phyloP scores from a whole-genome alignment of 2,888 invertebrate species.

The Microdon myrmicae region DNA sequence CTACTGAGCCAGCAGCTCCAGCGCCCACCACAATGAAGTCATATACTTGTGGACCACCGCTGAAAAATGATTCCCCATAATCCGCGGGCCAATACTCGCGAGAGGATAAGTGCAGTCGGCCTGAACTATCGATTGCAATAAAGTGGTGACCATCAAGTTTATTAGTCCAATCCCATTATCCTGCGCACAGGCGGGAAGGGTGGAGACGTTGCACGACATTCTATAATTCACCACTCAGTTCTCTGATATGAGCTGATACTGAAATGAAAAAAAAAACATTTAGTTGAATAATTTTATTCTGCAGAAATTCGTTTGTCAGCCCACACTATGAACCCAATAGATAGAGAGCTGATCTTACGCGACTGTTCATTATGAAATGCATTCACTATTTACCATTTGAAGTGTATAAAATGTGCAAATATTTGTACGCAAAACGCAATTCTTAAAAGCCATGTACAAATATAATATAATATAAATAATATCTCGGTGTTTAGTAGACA shows the following conservation, averaged over 20 bases:
- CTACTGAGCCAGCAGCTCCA: slow-evolving; percentile 68
- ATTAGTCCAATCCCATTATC: slow-evolving; percentile 57
- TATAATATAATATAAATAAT: too few species aligned
- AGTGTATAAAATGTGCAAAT: too few species aligned
- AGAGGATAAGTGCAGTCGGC: slow-evolving; percentile 71
- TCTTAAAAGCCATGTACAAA: too few species aligned
- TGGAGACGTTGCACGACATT: too few species aligned
- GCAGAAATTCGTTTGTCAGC: too few species aligned
- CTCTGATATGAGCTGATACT: not conserved
- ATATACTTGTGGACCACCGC: slow-evolving; percentile 61
- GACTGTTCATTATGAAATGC: too few species aligned
- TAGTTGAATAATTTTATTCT: slow-evolving; percentile 13
- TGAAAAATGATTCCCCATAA: slow-evolving; percentile 54
- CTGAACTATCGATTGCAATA: slow-evolving; percentile 71
- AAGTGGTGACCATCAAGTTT: slow-evolving; percentile 68
- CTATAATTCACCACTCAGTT: not conserved
- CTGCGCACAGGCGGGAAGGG: too few species aligned
- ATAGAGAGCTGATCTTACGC: too few species aligned
- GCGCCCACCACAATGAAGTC: slow-evolving; percentile 69
- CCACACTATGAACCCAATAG: too few species aligned
- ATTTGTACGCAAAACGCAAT: too few species aligned
- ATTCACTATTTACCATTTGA: too few species aligned
- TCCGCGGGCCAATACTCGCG: slow-evolving; percentile 71
- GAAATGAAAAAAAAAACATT: not conserved
- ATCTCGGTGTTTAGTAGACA: too few species aligned